A percentile compares a stretch with the other conserved stretches of the same genome.
phyloP scores from a whole-genome alignment of 2,113 vertebrate species.

The Ctenodactylus gundi region DNA sequence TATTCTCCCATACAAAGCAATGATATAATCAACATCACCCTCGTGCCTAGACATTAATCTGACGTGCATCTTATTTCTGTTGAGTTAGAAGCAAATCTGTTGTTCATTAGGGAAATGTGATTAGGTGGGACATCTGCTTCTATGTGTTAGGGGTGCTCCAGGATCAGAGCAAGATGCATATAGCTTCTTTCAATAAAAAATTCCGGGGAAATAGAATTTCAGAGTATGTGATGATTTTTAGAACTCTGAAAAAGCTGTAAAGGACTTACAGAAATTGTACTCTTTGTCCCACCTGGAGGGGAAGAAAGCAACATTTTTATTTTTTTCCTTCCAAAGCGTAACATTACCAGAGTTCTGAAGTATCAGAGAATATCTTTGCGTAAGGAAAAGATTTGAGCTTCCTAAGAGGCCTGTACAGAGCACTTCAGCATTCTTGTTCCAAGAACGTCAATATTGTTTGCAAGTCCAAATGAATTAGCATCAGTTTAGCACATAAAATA shows the following conservation, averaged over 20 bases:
- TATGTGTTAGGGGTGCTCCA: not conserved
- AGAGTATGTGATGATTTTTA: not conserved
- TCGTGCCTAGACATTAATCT: not conserved
- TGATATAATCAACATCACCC: not conserved
- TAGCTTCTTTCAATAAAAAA: not conserved
- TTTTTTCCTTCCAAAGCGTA: not conserved
- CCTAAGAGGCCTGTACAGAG: not conserved
- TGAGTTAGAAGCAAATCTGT: not conserved
- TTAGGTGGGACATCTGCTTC: not conserved
- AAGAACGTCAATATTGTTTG: slow-evolving; percentile 19
- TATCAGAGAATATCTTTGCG: not conserved
- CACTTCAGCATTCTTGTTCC: not conserved
- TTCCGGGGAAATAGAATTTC: slow-evolving; percentile 13
- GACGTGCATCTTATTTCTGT: not conserved
- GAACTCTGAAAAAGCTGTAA: slow-evolving; percentile 17
- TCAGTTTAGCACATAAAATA: not conserved
- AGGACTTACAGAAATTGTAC: slow-evolving; percentile 8
- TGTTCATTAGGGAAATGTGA: not conserved
- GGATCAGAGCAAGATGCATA: not conserved
- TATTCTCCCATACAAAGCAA: not conserved
- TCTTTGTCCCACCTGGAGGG: not conserved
- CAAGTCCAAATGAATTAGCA: slow-evolving; percentile 24
- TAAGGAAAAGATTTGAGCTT: not conserved
- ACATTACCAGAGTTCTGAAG: not conserved
- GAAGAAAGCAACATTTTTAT: not conserved